A percentile compares a stretch with the other conserved stretches of the same genome.
Evolutionary conservation across 2,797 vertebrate genomes (phyloP).

Genomic region (Danio kyathit): DNA sequence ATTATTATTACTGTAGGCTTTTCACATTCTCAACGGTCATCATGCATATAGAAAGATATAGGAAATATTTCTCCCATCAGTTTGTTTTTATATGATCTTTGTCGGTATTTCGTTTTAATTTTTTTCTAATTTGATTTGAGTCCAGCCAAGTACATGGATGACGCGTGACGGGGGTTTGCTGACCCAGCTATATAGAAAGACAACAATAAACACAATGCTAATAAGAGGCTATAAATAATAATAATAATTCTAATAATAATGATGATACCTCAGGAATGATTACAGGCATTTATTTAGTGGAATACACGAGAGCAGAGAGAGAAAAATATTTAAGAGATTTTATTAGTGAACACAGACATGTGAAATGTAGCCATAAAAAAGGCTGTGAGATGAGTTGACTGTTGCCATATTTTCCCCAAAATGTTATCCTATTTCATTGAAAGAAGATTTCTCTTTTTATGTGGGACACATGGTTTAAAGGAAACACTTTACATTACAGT

Average conservation of each 20-base stretch:
- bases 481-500: conserved; percentile 37
- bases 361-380: conserved; percentile 70
- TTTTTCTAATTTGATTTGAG: conserved; percentile 69
- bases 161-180: conserved; percentile 63
- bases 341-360: conserved; percentile 64
- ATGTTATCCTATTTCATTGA: conserved; percentile 24
- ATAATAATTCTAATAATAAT: conserved; percentile 15
- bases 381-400: conserved; percentile 75
- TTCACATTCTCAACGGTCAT: conserved; percentile 43
- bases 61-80: conserved; percentile 44
- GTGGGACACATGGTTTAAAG: conserved; percentile 21
- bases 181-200: conserved; percentile 32
- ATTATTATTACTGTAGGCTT: conserved; percentile 69
- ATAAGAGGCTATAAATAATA: conserved; percentile 13
- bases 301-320: conserved; percentile 37
- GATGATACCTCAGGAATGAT: conserved; percentile 85
- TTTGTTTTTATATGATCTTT: conserved; percentile 47
- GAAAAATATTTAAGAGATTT: conserved; percentile 13
- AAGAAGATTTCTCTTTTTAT: conserved; percentile 31
- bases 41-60: conserved; percentile 47
- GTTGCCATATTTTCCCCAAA: conserved; percentile 72
- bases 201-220: conserved; percentile 33
- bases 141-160: conserved; percentile 74
- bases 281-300: conserved; percentile 65
- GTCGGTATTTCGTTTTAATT: conserved; percentile 63